Conservation (phyloP, 2,113 vertebrate genomes). For the Scolopax mira region DNA sequence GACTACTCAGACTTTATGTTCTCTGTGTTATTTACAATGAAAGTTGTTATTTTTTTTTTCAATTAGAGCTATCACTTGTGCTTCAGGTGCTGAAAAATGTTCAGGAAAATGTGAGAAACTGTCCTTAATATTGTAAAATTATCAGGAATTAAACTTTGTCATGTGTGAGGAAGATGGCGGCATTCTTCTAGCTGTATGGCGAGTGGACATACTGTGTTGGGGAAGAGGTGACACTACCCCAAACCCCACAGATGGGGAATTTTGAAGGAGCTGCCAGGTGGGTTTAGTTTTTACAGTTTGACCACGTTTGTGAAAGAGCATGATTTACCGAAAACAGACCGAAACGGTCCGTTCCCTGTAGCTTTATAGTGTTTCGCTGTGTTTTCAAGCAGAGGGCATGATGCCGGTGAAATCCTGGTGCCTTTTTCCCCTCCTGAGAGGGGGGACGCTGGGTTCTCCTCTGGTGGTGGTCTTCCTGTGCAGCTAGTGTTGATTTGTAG, state of each 20-base stretch:
- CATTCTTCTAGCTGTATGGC: background rate
- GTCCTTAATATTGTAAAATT: background rate
- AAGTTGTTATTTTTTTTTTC: background rate
- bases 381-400: fast-evolving
- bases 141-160: background rate
- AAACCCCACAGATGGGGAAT: fast-evolving
- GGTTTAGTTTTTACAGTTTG: background rate
- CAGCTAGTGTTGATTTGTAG: background rate
- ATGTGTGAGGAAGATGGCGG: background rate
- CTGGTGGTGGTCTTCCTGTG: background rate
- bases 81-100: background rate
- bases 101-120: background rate
- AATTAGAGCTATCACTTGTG: fast-evolving
- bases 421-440: fast-evolving
- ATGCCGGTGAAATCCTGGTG: background rate
- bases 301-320: background rate
- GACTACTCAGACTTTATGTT: background rate
- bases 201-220: fast-evolving
- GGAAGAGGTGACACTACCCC: fast-evolving
- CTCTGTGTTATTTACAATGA: fast-evolving
- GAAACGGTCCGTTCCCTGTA: background rate
- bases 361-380: fast-evolving
- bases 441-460: background rate
- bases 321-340: background rate
- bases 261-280: background rate